Conservation (phyloP, 2,797 vertebrate genomes). For the Bryconaethiops microstoma region DNA sequence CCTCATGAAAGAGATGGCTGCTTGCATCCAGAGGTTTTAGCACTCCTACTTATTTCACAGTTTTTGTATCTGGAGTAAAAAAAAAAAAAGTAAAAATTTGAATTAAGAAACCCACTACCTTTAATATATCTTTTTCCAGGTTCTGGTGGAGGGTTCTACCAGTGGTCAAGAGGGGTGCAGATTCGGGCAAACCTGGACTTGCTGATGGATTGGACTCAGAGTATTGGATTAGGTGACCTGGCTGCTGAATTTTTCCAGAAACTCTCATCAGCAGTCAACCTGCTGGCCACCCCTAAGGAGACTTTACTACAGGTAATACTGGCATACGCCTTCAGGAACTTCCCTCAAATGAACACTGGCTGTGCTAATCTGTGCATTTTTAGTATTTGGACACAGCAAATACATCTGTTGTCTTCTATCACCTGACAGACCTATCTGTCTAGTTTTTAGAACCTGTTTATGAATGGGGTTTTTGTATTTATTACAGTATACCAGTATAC, state of each 20-base stretch:
- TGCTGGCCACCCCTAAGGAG: conserved; percentile 82
- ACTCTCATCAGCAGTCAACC: conserved; percentile 80
- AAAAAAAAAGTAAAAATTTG: too few relatives aligned
- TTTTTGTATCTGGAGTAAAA: background rate
- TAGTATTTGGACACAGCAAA: background rate
- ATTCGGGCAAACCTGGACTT: conserved; percentile 82
- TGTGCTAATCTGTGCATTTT: background rate
- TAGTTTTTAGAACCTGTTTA: conserved; percentile 1
- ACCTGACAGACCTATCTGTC: background rate
- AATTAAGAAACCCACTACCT: too few relatives aligned
- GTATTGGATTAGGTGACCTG: conserved; percentile 71
- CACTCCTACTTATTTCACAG: background rate
- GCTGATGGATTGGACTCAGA: conserved; percentile 81
- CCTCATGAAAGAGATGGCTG: too few relatives aligned
- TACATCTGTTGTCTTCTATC: background rate
- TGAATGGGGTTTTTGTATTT: background rate
- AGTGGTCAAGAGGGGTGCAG: conserved; percentile 83
- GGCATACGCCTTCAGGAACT: background rate
- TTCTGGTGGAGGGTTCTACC: conserved; percentile 77
- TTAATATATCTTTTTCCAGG: conserved; percentile 62
- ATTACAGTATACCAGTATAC: background rate
- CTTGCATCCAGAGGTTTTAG: background rate
- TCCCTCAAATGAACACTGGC: background rate
- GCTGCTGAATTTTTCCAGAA: conserved; percentile 78
- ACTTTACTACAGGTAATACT: conserved; percentile 79